Evolutionary conservation across 1,140 invertebrate genomes (phyloP).

Genomic region (Diabrotica virgifera): DNA sequence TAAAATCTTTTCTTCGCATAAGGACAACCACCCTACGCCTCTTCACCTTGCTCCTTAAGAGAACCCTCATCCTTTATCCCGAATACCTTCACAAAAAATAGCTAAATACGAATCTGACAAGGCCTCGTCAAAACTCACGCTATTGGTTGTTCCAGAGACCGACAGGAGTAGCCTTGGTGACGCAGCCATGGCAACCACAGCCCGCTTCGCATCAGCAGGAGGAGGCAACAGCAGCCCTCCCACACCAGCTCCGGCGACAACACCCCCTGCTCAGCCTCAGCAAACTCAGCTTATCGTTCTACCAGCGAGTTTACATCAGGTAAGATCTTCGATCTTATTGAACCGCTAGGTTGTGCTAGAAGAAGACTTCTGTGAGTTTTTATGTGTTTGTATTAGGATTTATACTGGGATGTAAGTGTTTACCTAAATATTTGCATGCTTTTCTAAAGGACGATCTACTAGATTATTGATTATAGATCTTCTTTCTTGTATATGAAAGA

Average conservation of each 20-base stretch:
- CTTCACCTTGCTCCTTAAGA: background rate
- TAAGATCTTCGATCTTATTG: slow-evolving; percentile 28
- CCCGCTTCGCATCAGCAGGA: slow-evolving; percentile 46
- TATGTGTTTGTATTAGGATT: no score
- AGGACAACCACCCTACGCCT: background rate
- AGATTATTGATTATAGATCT: no score
- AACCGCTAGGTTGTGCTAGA: slow-evolving; percentile 11
- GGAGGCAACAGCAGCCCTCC: slow-evolving; percentile 41
- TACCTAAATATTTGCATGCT: no score
- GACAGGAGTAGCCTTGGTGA: slow-evolving; percentile 45
- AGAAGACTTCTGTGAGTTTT: no score
- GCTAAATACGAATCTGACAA: background rate
- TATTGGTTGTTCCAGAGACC: slow-evolving; percentile 38
- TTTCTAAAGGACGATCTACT: no score
- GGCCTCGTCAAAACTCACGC: slow-evolving; percentile 4
- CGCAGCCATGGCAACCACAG: slow-evolving; percentile 48
- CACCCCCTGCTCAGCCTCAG: slow-evolving; percentile 43
- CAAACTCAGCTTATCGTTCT: slow-evolving; percentile 47
- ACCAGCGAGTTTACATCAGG: slow-evolving; percentile 49
- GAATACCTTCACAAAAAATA: slow-evolving; percentile 3
- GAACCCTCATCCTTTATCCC: background rate
- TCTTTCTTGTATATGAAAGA: no score
- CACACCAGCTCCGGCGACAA: slow-evolving; percentile 44
- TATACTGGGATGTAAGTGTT: no score
- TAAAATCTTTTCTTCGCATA: no score